Conservation (phyloP, 2,888 invertebrate genomes). For the Hymenopus coronatus region DNA sequence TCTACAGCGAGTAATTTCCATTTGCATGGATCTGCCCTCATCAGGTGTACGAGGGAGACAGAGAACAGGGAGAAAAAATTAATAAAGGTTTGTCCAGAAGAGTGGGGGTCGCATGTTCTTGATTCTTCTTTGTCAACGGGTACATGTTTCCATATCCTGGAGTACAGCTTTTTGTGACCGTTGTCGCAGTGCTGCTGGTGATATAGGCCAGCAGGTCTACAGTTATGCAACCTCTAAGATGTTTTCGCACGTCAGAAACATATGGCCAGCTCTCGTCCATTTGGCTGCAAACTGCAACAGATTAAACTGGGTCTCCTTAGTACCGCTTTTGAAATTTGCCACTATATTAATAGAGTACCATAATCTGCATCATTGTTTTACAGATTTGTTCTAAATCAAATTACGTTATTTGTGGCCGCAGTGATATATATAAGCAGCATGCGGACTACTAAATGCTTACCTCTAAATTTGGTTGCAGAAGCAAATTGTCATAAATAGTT, state of each 20-base stretch:
- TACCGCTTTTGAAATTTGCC: too few species aligned
- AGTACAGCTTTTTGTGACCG: neutral
- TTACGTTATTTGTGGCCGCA: too few species aligned
- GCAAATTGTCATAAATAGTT: too few species aligned
- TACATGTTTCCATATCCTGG: neutral
- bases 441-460: too few species aligned
- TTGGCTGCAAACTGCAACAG: too few species aligned
- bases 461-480: too few species aligned
- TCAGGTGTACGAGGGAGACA: neutral
- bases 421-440: too few species aligned
- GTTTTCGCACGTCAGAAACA: neutral
- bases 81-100: neutral
- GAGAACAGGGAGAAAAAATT: neutral
- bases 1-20: neutral
- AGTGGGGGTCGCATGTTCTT: neutral
- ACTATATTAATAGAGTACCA: too few species aligned
- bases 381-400: too few species aligned
- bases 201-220: neutral
- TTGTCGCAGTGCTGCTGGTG: neutral
- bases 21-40: neutral
- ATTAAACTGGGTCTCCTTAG: too few species aligned
- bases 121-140: neutral
- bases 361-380: too few species aligned
- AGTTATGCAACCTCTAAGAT: neutral
- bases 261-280: too few species aligned